phyloP scores from a whole-genome alignment of 2,888 invertebrate genomes.

The Eulithis testata region DNA sequence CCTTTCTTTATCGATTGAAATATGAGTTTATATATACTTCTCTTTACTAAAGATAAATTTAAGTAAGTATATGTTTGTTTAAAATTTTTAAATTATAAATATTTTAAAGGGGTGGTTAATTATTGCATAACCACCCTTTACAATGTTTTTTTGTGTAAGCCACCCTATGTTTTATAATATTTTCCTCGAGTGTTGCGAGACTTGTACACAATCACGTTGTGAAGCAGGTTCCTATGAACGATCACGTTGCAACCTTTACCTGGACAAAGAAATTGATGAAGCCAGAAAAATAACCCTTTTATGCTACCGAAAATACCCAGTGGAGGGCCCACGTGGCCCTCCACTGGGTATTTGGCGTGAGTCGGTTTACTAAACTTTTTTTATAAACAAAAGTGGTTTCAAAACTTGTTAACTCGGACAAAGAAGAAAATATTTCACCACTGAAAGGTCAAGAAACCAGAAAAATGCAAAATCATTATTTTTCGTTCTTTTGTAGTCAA shows the following conservation, averaged over 20 bases:
- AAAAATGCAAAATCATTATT: constrained; percentile 14
- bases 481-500: constrained; percentile 18
- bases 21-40: too few species aligned
- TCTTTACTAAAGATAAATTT: too few species aligned
- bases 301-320: not conserved
- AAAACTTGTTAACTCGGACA: constrained; percentile 5
- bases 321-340: not conserved
- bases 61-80: too few species aligned
- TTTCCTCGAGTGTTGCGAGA: not conserved
- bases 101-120: too few species aligned
- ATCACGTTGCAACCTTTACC: not conserved
- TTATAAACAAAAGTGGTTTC: constrained; percentile 2
- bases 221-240: not conserved
- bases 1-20: too few species aligned
- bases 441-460: constrained; percentile 21
- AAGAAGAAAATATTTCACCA: constrained; percentile 6
- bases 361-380: not conserved
- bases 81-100: too few species aligned
- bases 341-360: too few species aligned
- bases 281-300: constrained; percentile 4
- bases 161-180: not conserved
- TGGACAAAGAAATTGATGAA: constrained; percentile 3
- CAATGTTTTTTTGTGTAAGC: not conserved
- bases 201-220: not conserved
- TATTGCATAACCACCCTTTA: too few species aligned